Conservation (phyloP, 2,113 vertebrate species). For the Thryonomys swinderianus region DNA sequence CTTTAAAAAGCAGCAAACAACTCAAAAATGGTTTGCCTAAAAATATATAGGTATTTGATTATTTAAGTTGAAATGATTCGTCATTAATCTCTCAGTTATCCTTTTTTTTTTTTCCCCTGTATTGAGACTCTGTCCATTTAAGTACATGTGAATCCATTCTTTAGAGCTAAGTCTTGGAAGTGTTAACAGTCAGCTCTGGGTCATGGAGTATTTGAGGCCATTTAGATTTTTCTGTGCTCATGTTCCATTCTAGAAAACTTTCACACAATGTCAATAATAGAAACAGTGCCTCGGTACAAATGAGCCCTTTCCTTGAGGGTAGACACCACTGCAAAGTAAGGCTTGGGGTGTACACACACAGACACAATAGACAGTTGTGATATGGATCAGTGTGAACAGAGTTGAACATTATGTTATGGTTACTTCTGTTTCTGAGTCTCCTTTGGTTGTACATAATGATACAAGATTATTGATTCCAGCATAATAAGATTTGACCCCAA, state of each 20-base stretch:
- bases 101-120: background rate
- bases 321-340: background rate
- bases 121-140: constrained; percentile 10
- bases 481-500: background rate
- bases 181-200: background rate
- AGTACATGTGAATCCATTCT: background rate
- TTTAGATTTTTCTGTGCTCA: background rate
- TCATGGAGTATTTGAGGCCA: background rate
- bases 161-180: background rate
- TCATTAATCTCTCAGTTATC: background rate
- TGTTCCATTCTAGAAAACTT: constrained; percentile 13
- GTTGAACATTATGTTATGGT: background rate
- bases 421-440: background rate
- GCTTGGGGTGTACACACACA: background rate
- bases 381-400: background rate
- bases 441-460: background rate
- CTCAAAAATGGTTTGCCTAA: background rate
- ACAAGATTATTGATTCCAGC: background rate
- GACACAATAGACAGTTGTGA: too few species aligned
- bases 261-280: background rate
- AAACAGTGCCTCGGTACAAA: background rate
- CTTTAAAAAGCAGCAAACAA: constrained; percentile 2
- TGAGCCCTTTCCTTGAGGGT: background rate
- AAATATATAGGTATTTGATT: constrained; percentile 48
- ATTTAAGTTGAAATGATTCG: constrained; percentile 4